Evolutionary conservation across 2,797 vertebrate species (phyloP), one percentile per base, ranked within the genome.

Genomic region (Leucoraja ocellata): DNA sequence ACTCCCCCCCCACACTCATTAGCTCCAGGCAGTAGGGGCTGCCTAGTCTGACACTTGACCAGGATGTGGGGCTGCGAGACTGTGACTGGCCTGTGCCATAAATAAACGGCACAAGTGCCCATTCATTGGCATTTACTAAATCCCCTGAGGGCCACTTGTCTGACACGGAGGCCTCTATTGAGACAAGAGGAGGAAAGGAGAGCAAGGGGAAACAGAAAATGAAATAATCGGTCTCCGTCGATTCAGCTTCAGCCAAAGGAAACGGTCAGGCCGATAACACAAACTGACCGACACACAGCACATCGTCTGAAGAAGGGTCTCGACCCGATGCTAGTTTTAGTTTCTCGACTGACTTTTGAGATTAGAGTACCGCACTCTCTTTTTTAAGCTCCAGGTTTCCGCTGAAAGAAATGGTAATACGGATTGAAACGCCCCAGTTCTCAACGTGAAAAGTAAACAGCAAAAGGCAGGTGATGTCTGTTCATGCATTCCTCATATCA

Each of bases 121-220:
- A 88, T 68, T 88, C 84, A 36, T 88, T 88, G 65, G 63, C 36
- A 88, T 65, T 88, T 36, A 88, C 84, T 65, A 16, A 88, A 88
- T 68, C 84, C 84, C 63, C 84, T 11, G 84, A 10, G 63, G 84
- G 84, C n/a, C 84, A 88, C 84, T 68, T 88, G 84, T 65, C 61
- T 32, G 36, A 54, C 63, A 88, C 61, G 36, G 6, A 1, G 68
- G 84, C 36, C 84, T 6, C 18, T 16, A 9, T 8, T 1, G n/a
- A 68, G 32, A 68, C 84, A 88, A 68, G 71, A 16, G 65, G 46
- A 54, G 46, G 46, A 54, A 54, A 54, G 46, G 46, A 54, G 46
- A 54, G 4, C 46, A 54, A 54, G 46, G 46, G 46, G 46, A 54
- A 54, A 54, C 46, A 54, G 46, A 54, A 54, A 54, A 54, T 0